A percentile compares a stretch with the other conserved stretches of the same genome.
Conservation (phyloP, 2,113 vertebrate genomes). For the Thamnaconus septentrionalis region DNA sequence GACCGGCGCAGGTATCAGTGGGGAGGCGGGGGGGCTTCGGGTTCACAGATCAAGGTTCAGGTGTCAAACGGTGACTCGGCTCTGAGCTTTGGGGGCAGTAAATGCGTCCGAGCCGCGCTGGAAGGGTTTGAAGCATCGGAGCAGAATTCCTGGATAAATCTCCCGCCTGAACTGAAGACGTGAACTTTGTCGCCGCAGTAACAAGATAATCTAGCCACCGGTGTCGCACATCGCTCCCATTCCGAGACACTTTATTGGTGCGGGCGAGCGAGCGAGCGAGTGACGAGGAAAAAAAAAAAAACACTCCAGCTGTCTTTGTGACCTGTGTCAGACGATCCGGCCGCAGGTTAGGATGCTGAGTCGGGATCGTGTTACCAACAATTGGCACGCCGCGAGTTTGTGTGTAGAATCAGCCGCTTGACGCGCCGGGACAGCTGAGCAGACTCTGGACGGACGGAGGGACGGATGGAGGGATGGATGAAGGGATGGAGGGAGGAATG, state of each 20-base stretch:
- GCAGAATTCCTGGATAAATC: no score
- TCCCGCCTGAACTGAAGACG: not conserved
- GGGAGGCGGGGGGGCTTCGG: conserved; percentile 5
- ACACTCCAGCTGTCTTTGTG: conserved; percentile 61
- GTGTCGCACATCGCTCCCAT: conserved; percentile 32
- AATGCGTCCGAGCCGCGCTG: no score
- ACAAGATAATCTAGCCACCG: conserved; percentile 40
- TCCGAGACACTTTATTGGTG: conserved; percentile 51
- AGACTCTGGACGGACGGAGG: conserved; percentile 41
- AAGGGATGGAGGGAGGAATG: not conserved
- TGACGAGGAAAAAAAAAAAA: not conserved
- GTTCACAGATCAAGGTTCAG: conserved; percentile 45
- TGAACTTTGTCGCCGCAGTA: conserved; percentile 39
- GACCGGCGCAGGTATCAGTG: conserved; percentile 43
- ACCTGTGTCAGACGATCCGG: conserved; percentile 50
- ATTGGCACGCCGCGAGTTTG: conserved; percentile 57
- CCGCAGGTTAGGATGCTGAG: conserved; percentile 66
- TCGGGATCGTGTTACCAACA: conserved; percentile 67
- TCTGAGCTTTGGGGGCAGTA: no score
- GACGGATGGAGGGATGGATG: no score
- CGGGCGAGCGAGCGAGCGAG: conserved; percentile 20
- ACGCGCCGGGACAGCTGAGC: conserved; percentile 68
- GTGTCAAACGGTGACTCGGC: no score
- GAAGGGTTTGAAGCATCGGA: no score
- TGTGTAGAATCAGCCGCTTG: conserved; percentile 48